Conservation (phyloP, 2,888 invertebrate genomes). For the Thymelicus sylvestris region DNA sequence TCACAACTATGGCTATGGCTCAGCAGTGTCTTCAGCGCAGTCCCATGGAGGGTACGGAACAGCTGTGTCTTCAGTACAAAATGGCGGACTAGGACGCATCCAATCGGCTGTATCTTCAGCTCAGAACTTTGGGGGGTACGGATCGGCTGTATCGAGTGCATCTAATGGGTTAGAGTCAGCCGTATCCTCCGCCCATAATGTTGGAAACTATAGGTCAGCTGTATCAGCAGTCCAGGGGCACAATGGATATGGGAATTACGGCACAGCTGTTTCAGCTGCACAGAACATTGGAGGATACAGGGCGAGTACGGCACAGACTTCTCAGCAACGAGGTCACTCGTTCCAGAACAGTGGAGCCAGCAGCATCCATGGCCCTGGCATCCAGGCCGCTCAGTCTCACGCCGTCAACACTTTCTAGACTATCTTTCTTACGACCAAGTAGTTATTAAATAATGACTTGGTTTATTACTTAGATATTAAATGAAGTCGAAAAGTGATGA, state of each 20-base stretch:
- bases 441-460: not conserved
- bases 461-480: not conserved
- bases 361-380: conserved; percentile 62
- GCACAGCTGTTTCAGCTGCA: conserved; percentile 61
- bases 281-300: conserved; percentile 58
- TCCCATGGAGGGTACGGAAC: conserved; percentile 55
- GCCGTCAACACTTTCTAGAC: conserved; percentile 56
- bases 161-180: conserved; percentile 54
- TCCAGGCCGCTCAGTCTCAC: conserved; percentile 66
- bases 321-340: conserved; percentile 56
- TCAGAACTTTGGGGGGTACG: conserved; percentile 52
- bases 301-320: conserved; percentile 61
- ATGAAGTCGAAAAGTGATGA: not conserved
- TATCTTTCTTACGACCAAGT: not conserved
- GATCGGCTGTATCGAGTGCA: conserved; percentile 50
- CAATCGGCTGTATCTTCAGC: conserved; percentile 54
- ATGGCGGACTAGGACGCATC: conserved; percentile 48
- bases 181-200: conserved; percentile 57
- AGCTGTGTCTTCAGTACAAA: conserved; percentile 51
- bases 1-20: conserved; percentile 60
- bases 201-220: conserved; percentile 53
- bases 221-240: conserved; percentile 55
- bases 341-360: conserved; percentile 63
- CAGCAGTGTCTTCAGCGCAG: conserved; percentile 61
- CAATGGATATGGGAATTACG: conserved; percentile 51